Base-by-base conservation (phyloP, 2,888 invertebrate genomes). In the Pherbina coryleti region DNA sequence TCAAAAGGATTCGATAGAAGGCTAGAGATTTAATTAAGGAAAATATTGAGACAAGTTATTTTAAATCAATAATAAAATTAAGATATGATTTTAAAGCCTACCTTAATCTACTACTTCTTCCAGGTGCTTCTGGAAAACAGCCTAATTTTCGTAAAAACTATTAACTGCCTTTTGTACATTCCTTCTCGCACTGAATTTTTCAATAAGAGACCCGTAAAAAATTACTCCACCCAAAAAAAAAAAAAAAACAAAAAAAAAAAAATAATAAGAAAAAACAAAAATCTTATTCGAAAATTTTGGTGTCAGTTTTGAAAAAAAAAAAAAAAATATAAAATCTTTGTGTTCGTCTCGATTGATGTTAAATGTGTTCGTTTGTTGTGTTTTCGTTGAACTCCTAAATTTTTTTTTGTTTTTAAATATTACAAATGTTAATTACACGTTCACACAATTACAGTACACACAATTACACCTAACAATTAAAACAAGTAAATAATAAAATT, bases 281-380 rank as follows among this genome's bases (percentile, higher is more conserved):
- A 53, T 70, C 53, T 53, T 55, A 28, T 73, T 73, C 62, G 14
- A 74, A 74, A 66, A 74, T 74, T 74, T 74, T 74, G 66, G 64
- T 74, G 74, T 74, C 74, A 64, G 51, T 66, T 74, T 51, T 51
- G 34, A 74, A 49, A 49, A 49, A 14, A 64, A 49, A 49, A 37
- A 62, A 49, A 31, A 3, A 44, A 71, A 31, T 22, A 3, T 60
- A 2, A 44, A 44, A 11, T 70, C 17, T 80, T 83, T 84, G 74
- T 81, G 84, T 84, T 84, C 78, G 79, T 82, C 78, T 77, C 83
- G 81, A 84, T 84, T 80, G 83, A 84, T 84, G 84, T 84, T 84
- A 79, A 83, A 82, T 84, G 84, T 84, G 84, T 85, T 85, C 83
- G 70, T 81, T 84, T 82, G 77, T 82, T 85, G 82, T 84, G 79